Base-by-base conservation (phyloP, 2,888 invertebrate genomes). In the Oscheius sp. region DNA sequence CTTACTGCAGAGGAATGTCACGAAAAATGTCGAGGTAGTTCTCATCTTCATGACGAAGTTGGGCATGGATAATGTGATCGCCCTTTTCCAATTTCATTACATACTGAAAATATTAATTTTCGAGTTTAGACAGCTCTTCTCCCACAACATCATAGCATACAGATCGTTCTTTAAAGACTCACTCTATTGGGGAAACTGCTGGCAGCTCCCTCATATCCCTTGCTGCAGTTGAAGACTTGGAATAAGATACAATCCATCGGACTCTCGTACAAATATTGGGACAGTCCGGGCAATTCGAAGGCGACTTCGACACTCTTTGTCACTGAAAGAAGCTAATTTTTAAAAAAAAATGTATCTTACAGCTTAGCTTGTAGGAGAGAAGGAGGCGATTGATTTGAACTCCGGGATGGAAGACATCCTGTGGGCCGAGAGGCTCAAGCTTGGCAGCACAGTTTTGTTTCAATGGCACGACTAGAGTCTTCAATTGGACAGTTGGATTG, bases 181-280 rank as follows among this genome's bases (percentile, higher is more conserved):
- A 87, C 88, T 89, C 92, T 92, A 25, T 91, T 90, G 0, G 95
- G 93, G 88, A 93, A 95, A 1, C 95, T 94, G 88, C 96, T 95
- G 0, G 96, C 95, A 73, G 92, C 91, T 61, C 91, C 91, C 82
- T 96, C 88, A 68, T 92, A 90, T 85, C 93, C 92, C 88, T 97
- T 97, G 88, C 93, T 93, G 69, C 90, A 89, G 88, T 96, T 95
- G 89, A 92, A 97, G 72, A 97, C 86, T 93, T 96, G 93, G 96
- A 76, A 71, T 3, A 97, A 90, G 88, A 97, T 95, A 6, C 94
- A 92, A 88, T 97, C 96, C 87, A 92, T 95, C 88, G 96, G 95
- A 0, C 92, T 93, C 88, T 98, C 97, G 87, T 98, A 98, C 45
- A 98, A 89, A 86, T 93, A 90, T 85, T 93, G 92, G 87, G 93